Conservation (phyloP, 2,888 invertebrate genomes). For the Mythimna impura region DNA sequence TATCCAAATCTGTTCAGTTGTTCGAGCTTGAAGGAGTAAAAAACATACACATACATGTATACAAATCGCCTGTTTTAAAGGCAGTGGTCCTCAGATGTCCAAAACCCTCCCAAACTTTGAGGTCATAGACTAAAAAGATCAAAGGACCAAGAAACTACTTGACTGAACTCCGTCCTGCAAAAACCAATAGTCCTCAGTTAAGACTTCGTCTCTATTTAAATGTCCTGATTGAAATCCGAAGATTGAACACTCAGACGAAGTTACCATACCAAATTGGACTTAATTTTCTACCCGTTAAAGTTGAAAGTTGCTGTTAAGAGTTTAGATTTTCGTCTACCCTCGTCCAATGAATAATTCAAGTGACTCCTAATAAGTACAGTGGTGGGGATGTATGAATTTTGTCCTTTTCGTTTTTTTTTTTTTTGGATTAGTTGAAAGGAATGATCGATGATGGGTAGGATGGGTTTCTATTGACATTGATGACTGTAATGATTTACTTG, state of each 20-base stretch:
- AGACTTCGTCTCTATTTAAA: constrained; percentile 75
- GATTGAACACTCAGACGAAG: constrained; percentile 61
- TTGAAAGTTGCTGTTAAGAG: constrained; percentile 73
- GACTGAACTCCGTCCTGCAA: constrained; percentile 59
- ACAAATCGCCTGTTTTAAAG: too few species aligned
- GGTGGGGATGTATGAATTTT: constrained; percentile 59
- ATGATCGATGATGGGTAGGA: constrained; percentile 55
- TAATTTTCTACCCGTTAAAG: constrained; percentile 73
- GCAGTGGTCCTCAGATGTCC: not conserved
- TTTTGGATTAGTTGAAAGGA: constrained; percentile 57
- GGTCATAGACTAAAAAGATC: constrained; percentile 47
- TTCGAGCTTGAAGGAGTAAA: too few species aligned
- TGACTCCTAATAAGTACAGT: constrained; percentile 84
- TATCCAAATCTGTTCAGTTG: too few species aligned
- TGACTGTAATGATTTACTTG: constrained; percentile 7
- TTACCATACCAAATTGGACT: constrained; percentile 67
- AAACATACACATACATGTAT: too few species aligned
- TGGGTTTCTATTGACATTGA: constrained; percentile 31
- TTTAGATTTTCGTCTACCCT: constrained; percentile 84
- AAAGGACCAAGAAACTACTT: constrained; percentile 57
- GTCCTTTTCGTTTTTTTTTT: constrained; percentile 57
- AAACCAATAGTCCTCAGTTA: constrained; percentile 74
- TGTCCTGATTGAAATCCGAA: constrained; percentile 77
- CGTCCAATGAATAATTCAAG: constrained; percentile 88
- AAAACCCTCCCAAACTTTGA: constrained; percentile 28